Base-by-base conservation (phyloP, 37 sponge, comb jelly and placozoan species). In the Halichondria panicea region DNA sequence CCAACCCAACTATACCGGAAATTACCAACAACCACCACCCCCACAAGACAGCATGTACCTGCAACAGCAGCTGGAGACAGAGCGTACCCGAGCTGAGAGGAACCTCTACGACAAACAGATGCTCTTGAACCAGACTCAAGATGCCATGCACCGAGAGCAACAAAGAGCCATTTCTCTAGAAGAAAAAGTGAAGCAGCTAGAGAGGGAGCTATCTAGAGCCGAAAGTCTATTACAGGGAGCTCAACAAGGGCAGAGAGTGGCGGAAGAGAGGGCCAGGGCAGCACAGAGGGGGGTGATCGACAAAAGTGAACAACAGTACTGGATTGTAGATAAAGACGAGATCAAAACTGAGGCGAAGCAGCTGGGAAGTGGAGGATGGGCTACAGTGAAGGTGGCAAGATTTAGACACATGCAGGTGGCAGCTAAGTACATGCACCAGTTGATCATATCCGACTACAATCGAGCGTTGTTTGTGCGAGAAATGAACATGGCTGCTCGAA, bases 331-430 rank as follows among this genome's bases (percentile, higher is more conserved):
- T 24, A 75, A 62, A 55, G 42, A 55, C 31, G 83, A 88, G 38
- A 74, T 88, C 27, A n/a, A 45, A 28, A 21, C 82, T 0, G 56
- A 68, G 1, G 60, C 50, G 6, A 36, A 66, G 35, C 52, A 67
- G 15, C 74, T 89, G 56, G 89, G 89, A 30, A 79, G 75, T 36
- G 89, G 89, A 57, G 89, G 75, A 3, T 89, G 80, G 75, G 89
- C 66, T 21, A 50, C 45, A 32, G 89, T 89, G 39, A 18, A 67
- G 43, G 80, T 83, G 15, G 84, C 84, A 30, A 48, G 57, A 15
- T 89, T 81, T 60, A 62, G 80, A 42, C 84, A 75, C 2, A 38
- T 68, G 32, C 43, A 30, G 2, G 84, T 82, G 57, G 89, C 89
- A 31, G 89, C 84, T 3, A 89, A 89, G 45, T 55, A 74, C 27